These are phyloP conservation scores for Rotaria sp. DNA, from an alignment of 2,888 invertebrate genomes.

Conservation along the genomic window DNA sequence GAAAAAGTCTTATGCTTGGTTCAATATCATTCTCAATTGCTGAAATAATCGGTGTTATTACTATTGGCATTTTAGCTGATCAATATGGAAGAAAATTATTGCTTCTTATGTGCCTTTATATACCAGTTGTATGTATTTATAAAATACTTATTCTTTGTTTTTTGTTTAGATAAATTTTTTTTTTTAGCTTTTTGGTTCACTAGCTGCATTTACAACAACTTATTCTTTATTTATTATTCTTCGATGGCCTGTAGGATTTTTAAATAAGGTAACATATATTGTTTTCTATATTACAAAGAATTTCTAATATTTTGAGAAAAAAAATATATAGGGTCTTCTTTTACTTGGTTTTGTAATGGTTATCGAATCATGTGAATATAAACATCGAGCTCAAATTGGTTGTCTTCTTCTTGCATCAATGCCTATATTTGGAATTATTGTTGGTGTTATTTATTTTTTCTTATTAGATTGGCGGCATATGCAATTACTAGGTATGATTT, in stretches of 20 bases:
- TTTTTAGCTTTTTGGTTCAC: constrained; percentile 16
- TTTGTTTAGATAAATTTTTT: no score
- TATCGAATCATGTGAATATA: constrained; percentile 26
- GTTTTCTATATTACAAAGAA: neutral
- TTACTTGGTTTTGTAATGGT: constrained; percentile 17
- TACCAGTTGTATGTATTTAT: neutral
- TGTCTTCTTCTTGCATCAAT: constrained; percentile 17
- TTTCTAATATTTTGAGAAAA: neutral
- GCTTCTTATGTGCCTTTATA: constrained; percentile 9
- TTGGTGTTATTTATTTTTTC: neutral
- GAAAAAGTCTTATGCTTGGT: neutral
- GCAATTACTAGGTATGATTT: neutral
- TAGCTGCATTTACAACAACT: constrained; percentile 29
- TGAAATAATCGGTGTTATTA: neutral
- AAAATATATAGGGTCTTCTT: neutral
- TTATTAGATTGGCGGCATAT: constrained; percentile 19
- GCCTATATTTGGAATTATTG: constrained; percentile 4
- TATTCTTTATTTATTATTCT: constrained; percentile 21
- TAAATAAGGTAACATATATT: neutral
- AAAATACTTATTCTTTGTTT: neutral
- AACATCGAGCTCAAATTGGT: constrained; percentile 21
- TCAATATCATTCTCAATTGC: neutral
- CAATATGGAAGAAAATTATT: neutral
- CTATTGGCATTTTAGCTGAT: neutral
- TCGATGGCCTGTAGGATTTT: constrained; percentile 16